Evolutionary conservation across 2,797 vertebrate genomes (phyloP), one percentile per base, ranked within the genome.

Genomic region (Poecile montanus): DNA sequence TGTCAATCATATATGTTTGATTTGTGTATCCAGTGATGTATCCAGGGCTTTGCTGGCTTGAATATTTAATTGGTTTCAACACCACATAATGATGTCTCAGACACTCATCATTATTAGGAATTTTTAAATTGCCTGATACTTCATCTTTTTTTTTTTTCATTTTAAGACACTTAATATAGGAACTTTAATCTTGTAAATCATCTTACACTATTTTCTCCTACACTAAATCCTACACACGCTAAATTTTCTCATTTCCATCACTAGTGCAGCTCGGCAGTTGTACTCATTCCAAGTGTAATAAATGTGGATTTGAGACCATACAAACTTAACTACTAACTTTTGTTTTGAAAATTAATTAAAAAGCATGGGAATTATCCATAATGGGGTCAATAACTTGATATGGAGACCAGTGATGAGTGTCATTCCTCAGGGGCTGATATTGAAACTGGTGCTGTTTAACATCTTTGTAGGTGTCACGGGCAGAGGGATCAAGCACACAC

Each of bases 401-500:
- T 73, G 29, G 23, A 45, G 25, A 73, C 8, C 29, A 47, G 38
- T 47, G 34, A 19, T 18, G 42, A 9, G 29, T 13, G 14, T 9
- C 20, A 45, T 51, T 73, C 9, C 44, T 66, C 29, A 38, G 32
- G 23, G 21, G 8, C 1, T 73, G 45, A 7, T 53, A 10, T 1
- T 26, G 17, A 58, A 21, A 51, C 23, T 0, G 0, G 4, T 13
- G 14, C 11, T 26, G 8, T 60, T 88, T 22, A 47, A 12, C 20
- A 32, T 22, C 40, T 53, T 74, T 54, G 29, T 60, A 12, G 21
- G 10, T 67, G 30, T 30, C 12, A 16, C 1, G 0, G 34, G 22
- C 10, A 34, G 61, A 0, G 4, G n/a, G 45, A 60, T 45, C 0
- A 0, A 80, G 25, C 3, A 1, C 16, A 17, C 2, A 0, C n/a